These are phyloP conservation scores for Leptinotarsa undecemlineata DNA, from an alignment of 1,140 invertebrate genomes.

Conservation along the genomic window DNA sequence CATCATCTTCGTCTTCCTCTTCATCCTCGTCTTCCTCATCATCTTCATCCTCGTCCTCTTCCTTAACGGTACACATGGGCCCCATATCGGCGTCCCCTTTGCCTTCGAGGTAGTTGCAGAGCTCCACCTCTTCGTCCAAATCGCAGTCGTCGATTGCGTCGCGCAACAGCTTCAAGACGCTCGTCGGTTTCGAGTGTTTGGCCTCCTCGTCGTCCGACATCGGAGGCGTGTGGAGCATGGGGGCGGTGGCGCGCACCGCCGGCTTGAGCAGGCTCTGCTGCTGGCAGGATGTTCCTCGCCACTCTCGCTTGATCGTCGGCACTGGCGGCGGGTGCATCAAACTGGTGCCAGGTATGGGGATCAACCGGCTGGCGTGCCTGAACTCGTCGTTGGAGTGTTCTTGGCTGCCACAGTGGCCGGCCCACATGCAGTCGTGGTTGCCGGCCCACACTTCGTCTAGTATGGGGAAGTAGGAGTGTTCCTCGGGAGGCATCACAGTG, in stretches of 20 bases:
- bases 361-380: slow-evolving; percentile 39
- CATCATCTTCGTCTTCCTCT: slow-evolving; percentile 49
- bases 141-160: slow-evolving; percentile 46
- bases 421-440: slow-evolving; percentile 73
- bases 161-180: slow-evolving; percentile 40
- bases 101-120: slow-evolving; percentile 41
- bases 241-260: slow-evolving; percentile 36
- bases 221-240: slow-evolving; percentile 52
- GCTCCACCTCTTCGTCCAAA: slow-evolving; percentile 39
- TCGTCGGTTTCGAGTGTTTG: slow-evolving; percentile 34
- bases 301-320: slow-evolving; percentile 30
- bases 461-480: slow-evolving; percentile 14
- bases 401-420: slow-evolving; percentile 61
- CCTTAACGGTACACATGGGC: slow-evolving; percentile 45
- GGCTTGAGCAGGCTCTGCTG: slow-evolving; percentile 43
- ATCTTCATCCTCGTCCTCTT: slow-evolving; percentile 45
- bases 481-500: neutral
- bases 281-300: slow-evolving; percentile 14
- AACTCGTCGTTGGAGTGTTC: slow-evolving; percentile 53
- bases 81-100: slow-evolving; percentile 51
- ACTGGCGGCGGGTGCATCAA: slow-evolving; percentile 32
- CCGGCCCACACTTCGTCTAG: slow-evolving; percentile 46
- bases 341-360: slow-evolving; percentile 10
- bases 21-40: slow-evolving; percentile 43
- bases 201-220: slow-evolving; percentile 53